Evolutionary conservation across 2,888 invertebrate species (phyloP).

Genomic region (Ceratothoa steindachneri): DNA sequence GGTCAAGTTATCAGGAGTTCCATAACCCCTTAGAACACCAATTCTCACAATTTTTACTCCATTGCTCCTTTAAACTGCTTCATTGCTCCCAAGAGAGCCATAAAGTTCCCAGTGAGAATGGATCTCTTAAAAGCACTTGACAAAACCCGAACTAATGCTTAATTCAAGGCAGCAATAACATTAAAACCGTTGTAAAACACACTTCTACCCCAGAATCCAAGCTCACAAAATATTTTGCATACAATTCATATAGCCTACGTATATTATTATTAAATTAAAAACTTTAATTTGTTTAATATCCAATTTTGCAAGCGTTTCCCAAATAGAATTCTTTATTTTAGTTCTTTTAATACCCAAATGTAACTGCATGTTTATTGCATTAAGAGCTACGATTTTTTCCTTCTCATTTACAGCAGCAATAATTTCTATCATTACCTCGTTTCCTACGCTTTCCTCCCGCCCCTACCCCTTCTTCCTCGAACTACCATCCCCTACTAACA

Average conservation of each 20-base stretch:
- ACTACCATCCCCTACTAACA: too few relatives aligned
- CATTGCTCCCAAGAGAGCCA: too few relatives aligned
- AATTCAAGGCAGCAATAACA: too few relatives aligned
- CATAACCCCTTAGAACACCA: too few relatives aligned
- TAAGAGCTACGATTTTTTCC: conserved; percentile 12
- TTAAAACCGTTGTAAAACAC: too few relatives aligned
- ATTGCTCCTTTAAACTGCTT: too few relatives aligned
- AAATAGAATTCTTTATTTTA: conserved; percentile 9
- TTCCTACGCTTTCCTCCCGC: background rate
- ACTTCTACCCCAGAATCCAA: too few relatives aligned
- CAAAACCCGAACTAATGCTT: too few relatives aligned
- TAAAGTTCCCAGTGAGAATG: too few relatives aligned
- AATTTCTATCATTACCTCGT: conserved; percentile 10
- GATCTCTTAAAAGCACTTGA: too few relatives aligned
- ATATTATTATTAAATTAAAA: conserved; percentile 9
- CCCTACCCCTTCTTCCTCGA: background rate
- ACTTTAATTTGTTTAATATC: conserved; percentile 9
- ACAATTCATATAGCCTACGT: background rate
- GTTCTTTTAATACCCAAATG: conserved; percentile 8
- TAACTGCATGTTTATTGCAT: conserved; percentile 13
- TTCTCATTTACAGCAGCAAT: conserved; percentile 8
- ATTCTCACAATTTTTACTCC: too few relatives aligned
- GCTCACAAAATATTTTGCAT: background rate
- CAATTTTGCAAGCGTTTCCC: background rate
- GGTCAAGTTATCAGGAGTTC: too few relatives aligned